Base-by-base conservation (phyloP, 2,888 invertebrate species). In the Chrysolina oricalcia region DNA sequence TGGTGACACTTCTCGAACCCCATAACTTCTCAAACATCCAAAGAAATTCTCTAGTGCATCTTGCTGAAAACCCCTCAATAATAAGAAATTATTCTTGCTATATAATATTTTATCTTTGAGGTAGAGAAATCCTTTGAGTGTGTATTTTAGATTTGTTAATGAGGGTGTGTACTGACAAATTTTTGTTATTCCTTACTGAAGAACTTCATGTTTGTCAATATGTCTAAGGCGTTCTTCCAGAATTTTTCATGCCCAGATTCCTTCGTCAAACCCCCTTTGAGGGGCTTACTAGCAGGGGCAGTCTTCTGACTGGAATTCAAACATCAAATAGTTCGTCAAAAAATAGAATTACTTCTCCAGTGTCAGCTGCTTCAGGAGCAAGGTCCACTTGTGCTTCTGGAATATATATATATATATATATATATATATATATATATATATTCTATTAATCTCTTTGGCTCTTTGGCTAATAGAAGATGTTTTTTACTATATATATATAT, bases 261-360 rank as follows among this genome's bases (percentile, higher is more conserved):
- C 56, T 48, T 48, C 27, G 23, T 72, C 23, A 72, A 23, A 41
- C 62, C 53, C 50, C 72, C 43, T 56, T 46, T 63, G 15, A 72
- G 41, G 10, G 72, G 66, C 19, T 72, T 59, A 50, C 53, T 46
- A 23, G 63, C 43, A 72, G 72, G 66, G n/a, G 17, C 72, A 50
- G 46, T 72, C 48, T 50, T 72, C 13, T 65, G 65, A 19, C 48
- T 23, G 15, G 65, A 50, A 19, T 72, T 66, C 23, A 72, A 59
- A 65, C 65, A 62, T 72, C 72, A 65, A 72, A 72, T 53, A 72
- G 53, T 48, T 72, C 56, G 41, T 72, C 72, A 27, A 65, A n/a
- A 40, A 72, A 72, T n/a, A 65, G 41, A 46, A n/a, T n/a, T n/a
- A n/a, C n/a, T n/a, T n/a, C n/a, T n/a, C n/a, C n/a, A n/a, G n/a